A percentile compares a stretch with the other conserved stretches of the same genome.
Conservation (phyloP, 2,888 invertebrate genomes). For the Physocephala rufipes region DNA sequence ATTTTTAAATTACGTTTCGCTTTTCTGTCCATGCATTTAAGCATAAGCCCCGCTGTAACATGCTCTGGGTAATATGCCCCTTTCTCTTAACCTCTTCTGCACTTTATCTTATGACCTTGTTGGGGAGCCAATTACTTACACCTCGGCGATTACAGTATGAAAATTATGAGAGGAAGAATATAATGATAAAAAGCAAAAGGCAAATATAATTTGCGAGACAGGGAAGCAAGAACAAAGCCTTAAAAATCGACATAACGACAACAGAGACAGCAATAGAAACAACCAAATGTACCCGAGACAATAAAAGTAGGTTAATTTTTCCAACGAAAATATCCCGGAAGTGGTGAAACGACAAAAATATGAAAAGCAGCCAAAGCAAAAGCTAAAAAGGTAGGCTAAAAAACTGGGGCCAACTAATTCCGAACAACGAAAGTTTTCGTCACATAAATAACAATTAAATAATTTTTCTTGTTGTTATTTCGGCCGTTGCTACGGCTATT, state of each 20-base stretch:
- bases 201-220: no score
- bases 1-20: no score
- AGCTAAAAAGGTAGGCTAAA: constrained; percentile 16
- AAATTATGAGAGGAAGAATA: neutral
- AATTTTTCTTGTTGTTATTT: neutral
- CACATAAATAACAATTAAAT: neutral
- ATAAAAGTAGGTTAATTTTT: neutral
- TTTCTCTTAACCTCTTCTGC: neutral
- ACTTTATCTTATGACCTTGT: neutral
- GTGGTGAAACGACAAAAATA: constrained; percentile 19
- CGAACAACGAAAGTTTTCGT: neutral
- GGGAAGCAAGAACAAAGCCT: neutral
- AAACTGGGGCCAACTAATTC: constrained; percentile 23
- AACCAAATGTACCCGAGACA: neutral
- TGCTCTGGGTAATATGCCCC: no score
- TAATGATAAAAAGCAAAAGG: no score
- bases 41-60: no score
- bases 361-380: constrained; percentile 9
- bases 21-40: no score
- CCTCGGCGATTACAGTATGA: neutral
- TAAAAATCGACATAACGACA: neutral
- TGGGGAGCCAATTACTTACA: neutral
- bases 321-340: neutral
- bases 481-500: neutral
- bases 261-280: neutral